Evolutionary conservation across 2,888 invertebrate genomes (phyloP).

Genomic region (Eudemis profundana): DNA sequence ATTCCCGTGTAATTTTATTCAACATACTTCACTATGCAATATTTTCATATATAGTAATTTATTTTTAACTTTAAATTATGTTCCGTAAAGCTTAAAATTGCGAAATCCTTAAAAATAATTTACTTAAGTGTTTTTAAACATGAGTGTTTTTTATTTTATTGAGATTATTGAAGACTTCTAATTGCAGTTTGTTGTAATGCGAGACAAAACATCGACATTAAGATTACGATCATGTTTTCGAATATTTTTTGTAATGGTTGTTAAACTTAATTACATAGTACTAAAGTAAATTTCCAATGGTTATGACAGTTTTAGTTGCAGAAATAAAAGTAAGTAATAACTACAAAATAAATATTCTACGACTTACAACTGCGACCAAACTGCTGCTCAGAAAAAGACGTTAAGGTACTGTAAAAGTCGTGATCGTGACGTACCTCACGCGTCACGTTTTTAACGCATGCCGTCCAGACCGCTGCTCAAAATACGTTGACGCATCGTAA

Average conservation of each 20-base stretch:
- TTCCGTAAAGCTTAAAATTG: background rate
- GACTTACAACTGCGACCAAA: no score
- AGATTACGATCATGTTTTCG: slow-evolving; percentile 17
- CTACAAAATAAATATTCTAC: background rate
- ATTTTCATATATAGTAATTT: background rate
- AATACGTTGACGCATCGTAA: no score
- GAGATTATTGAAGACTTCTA: slow-evolving; percentile 26
- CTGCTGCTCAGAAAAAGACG: no score
- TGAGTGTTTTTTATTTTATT: slow-evolving; percentile 24
- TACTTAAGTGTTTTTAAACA: slow-evolving; percentile 10
- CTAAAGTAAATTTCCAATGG: background rate
- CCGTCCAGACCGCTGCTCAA: no score
- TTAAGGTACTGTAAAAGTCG: no score
- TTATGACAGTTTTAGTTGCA: background rate
- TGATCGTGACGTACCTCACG: no score
- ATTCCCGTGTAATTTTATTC: background rate
- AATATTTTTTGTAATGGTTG: slow-evolving; percentile 3
- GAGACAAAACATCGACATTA: slow-evolving; percentile 30
- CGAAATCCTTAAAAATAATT: background rate
- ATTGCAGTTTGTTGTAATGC: slow-evolving; percentile 31
- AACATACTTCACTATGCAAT: background rate
- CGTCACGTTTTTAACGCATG: no score
- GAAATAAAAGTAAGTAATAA: background rate
- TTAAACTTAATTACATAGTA: slow-evolving; percentile 19
- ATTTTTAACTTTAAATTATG: background rate